Conservation (phyloP, 2,888 invertebrate species). For the Polymixis lichenea region DNA sequence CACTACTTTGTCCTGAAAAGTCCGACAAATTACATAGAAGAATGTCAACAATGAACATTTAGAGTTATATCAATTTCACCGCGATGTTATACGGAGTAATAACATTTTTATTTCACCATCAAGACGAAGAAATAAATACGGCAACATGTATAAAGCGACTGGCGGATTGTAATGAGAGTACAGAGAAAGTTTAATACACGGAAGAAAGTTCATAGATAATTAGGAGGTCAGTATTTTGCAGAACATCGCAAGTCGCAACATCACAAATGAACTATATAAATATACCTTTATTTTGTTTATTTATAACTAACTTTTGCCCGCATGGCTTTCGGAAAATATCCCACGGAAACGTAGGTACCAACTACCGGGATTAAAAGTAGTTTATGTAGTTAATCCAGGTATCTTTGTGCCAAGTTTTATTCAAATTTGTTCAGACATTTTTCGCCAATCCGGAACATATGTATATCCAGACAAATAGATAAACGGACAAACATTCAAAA, state of each 20-base stretch:
- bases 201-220: conserved; percentile 15
- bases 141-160: conserved; percentile 63
- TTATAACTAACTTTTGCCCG: too few species aligned
- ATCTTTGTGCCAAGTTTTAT: too few species aligned
- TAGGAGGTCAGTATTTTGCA: not conserved
- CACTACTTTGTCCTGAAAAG: conserved; percentile 54
- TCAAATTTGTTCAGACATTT: too few species aligned
- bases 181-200: conserved; percentile 53
- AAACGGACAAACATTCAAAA: too few species aligned
- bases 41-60: conserved; percentile 76
- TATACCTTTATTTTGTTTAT: too few species aligned
- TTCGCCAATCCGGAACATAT: too few species aligned
- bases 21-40: conserved; percentile 74
- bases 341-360: too few species aligned
- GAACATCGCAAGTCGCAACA: too few species aligned
- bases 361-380: too few species aligned
- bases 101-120: conserved; percentile 81
- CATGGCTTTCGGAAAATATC: too few species aligned
- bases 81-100: conserved; percentile 79
- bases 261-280: not conserved
- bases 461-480: too few species aligned
- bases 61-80: conserved; percentile 79
- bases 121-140: conserved; percentile 74
- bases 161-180: conserved; percentile 69
- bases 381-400: too few species aligned